Base-by-base conservation (phyloP, 53 echinoderm and acorn worm genomes). In the Crossaster papposus region DNA sequence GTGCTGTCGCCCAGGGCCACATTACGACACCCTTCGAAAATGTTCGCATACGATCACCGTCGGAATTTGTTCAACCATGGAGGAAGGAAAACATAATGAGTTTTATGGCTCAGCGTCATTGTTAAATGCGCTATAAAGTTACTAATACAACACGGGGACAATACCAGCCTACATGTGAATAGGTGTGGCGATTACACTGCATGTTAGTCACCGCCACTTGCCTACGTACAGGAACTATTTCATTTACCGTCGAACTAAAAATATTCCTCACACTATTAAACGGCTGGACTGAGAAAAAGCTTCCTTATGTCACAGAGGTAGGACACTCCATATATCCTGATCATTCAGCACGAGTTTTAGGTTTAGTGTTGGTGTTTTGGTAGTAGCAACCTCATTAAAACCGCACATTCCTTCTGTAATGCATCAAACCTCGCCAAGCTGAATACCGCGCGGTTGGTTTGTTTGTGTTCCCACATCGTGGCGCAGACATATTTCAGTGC, bases 191-290 rank as follows among this genome's bases (percentile, higher is more conserved):
- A 72, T 4, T 54, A 20, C 3, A 20, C 23, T 85, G n/a, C n/a
- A n/a, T n/a, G 30, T 85, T 85, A 85, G 85, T 85, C 85, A 85
- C 73, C 34, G 30, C 73, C 85, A 51, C 78, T n/a, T 85, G 72
- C 28, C 2, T 85, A 53, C 85, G 85, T 73, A 72, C 85, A 85
- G 85, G 85, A 85, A 85, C 72, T 85, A 72, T 72, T 85, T 73
- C 23, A 85, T 73, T 80, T n/a, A 81, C 12, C 22, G 32, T 18
- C 33, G 14, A 64, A 36, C 81, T 63, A 53, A 28, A 35, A 23
- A 23, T 44, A 28, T 63, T 34, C 35, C 28, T 33, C 52, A n/a
- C 22, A 33, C 36, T 22, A 11, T 10, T 9, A 30, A 4, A 30
- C 5, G 30, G 11, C 72, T 7, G 30, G 7, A 9, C 30, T n/a